Conservation (phyloP, 1,140 invertebrate species). For the Ladona fulva region DNA sequence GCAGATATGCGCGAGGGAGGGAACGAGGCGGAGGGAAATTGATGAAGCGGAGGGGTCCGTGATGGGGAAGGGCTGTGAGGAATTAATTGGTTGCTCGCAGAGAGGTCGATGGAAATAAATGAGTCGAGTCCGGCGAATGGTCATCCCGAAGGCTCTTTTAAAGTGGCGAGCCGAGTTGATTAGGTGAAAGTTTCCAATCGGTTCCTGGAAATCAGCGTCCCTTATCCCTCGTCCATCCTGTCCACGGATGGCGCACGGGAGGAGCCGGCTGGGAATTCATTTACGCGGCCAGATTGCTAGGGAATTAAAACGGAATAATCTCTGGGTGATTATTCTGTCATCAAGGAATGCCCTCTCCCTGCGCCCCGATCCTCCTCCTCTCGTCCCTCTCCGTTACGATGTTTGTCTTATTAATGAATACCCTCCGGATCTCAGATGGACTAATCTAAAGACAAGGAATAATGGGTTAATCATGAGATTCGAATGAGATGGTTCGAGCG, state of each 20-base stretch:
- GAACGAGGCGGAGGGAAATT: background rate
- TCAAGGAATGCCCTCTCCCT: background rate
- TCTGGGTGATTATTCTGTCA: background rate
- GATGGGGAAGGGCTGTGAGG: background rate
- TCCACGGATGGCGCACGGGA: too few species aligned
- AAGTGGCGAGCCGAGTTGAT: background rate
- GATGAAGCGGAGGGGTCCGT: background rate
- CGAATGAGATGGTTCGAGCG: too few species aligned
- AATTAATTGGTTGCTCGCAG: conserved; percentile 5
- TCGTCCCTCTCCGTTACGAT: background rate
- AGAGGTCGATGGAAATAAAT: background rate
- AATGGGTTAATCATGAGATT: too few species aligned
- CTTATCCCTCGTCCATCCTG: too few species aligned
- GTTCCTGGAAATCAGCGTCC: background rate
- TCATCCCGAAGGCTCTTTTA: background rate
- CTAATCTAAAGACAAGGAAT: too few species aligned
- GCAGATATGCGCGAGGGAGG: too few species aligned
- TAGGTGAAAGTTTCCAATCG: conserved; percentile 5
- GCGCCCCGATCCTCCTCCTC: background rate
- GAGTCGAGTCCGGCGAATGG: background rate
- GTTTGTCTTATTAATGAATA: too few species aligned
- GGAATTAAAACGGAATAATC: too few species aligned
- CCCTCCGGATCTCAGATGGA: too few species aligned
- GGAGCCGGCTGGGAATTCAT: too few species aligned
- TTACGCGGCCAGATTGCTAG: too few species aligned